Conservation (phyloP, 30 jellyfish, hydroid and myxozoan species). For the Aurelia sp. region DNA sequence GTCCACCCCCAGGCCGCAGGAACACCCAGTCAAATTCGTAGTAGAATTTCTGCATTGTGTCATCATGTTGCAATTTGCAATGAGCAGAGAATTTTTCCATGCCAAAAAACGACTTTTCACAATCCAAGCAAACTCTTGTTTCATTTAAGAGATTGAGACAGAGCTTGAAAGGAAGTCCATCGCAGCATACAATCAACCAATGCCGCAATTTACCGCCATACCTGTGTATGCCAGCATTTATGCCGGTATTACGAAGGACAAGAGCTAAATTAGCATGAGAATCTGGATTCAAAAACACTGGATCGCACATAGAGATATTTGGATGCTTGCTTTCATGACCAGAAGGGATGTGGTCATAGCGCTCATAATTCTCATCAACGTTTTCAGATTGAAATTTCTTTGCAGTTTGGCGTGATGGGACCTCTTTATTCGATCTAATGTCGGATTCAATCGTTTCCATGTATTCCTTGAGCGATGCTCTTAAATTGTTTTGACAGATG, state of each 20-base stretch:
- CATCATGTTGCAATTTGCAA: no score
- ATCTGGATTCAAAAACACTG: no score
- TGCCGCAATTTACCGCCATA: constrained; percentile 1
- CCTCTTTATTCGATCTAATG: background rate
- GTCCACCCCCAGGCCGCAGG: no score
- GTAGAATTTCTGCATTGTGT: no score
- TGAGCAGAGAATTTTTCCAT: no score
- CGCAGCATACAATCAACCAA: constrained; percentile 13
- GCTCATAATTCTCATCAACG: constrained; percentile 8
- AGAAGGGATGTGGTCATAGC: constrained; percentile 16
- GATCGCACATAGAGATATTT: constrained; percentile 8
- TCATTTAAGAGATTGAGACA: background rate
- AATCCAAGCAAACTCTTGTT: background rate
- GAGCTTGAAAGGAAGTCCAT: constrained; percentile 7
- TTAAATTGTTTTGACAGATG: background rate
- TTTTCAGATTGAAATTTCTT: no score
- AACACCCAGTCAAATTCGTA: no score
- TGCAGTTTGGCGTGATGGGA: no score
- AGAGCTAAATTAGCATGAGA: no score
- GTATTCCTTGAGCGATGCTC: constrained; percentile 11
- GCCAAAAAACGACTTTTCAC: no score
- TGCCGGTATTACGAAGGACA: background rate
- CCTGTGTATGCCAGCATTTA: constrained; percentile 13
- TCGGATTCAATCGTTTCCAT: constrained; percentile 6
- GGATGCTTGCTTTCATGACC: background rate